Percentiles rank a stretch among this genome's conserved stretches.
These are phyloP conservation scores for Danionella cerebrum DNA, from an alignment of 2,113 vertebrate species.

Conservation along the genomic window DNA sequence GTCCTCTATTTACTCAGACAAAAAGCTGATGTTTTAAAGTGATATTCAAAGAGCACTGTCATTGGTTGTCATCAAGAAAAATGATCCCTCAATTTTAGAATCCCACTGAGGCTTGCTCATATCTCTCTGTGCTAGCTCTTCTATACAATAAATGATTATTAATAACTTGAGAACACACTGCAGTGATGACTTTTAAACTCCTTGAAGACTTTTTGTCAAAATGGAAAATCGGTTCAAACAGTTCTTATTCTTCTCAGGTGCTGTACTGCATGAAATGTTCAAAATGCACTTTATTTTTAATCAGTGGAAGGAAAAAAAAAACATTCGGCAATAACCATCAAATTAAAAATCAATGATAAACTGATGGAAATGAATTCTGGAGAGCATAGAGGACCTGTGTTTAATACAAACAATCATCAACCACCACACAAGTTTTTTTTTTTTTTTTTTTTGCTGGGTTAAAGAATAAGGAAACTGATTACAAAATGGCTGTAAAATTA, in stretches of 20 bases:
- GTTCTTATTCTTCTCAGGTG: neutral
- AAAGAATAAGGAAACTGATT: too few species aligned
- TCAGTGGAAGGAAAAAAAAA: neutral
- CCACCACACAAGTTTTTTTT: too few species aligned
- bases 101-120: conserved; percentile 55
- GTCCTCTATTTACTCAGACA: conserved; percentile 10
- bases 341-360: too few species aligned
- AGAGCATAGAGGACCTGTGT: too few species aligned
- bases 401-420: too few species aligned
- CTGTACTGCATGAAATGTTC: neutral
- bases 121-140: conserved; percentile 55
- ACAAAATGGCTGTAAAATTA: too few species aligned
- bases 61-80: conserved; percentile 66
- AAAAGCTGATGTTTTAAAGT: conserved; percentile 11
- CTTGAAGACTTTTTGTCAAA: conserved; percentile 19
- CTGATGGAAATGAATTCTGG: too few species aligned
- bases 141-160: conserved; percentile 59
- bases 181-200: conserved; percentile 40
- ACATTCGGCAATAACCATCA: too few species aligned
- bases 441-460: too few species aligned
- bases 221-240: neutral
- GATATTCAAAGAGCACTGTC: conserved; percentile 32
- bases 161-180: conserved; percentile 47
- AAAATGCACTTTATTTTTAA: neutral
- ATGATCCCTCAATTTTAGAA: conserved; percentile 61